phyloP scores from a whole-genome alignment of 2,888 invertebrate species.

The Punctoribates punctum region DNA sequence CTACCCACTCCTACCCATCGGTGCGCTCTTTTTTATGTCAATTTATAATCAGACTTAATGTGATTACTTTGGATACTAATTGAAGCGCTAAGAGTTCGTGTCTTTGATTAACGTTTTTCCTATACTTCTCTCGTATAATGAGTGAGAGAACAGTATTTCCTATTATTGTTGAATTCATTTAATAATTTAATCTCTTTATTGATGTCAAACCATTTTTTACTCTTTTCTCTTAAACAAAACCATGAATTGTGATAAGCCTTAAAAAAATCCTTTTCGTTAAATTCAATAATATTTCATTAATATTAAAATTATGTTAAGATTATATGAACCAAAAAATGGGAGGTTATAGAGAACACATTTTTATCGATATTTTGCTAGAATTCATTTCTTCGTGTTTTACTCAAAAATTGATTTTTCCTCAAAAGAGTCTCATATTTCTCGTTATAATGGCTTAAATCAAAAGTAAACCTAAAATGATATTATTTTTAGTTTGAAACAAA shows the following conservation, averaged over 20 bases:
- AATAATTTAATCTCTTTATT: background rate
- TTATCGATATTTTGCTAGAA: background rate
- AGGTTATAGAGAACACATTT: background rate
- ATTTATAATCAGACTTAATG: constrained; percentile 12
- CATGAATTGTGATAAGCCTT: background rate
- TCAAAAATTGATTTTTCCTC: too few relatives aligned
- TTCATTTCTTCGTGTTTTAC: too few relatives aligned
- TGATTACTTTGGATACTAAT: constrained; percentile 17
- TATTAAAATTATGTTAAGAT: too few relatives aligned
- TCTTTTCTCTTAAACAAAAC: too few relatives aligned
- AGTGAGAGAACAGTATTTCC: constrained; percentile 1
- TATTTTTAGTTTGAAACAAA: too few relatives aligned
- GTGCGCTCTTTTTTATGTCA: background rate
- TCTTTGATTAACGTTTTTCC: background rate
- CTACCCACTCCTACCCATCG: background rate
- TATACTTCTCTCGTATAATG: background rate
- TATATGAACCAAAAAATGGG: too few relatives aligned
- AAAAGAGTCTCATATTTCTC: too few relatives aligned
- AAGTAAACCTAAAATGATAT: background rate
- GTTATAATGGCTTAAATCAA: too few relatives aligned
- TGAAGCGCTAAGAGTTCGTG: background rate
- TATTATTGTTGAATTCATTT: background rate
- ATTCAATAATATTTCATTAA: background rate
- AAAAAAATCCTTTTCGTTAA: background rate
- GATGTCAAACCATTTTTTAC: constrained; percentile 8